Base-by-base conservation (phyloP, 1,140 invertebrate species). In the Bactericera cockerelli region DNA sequence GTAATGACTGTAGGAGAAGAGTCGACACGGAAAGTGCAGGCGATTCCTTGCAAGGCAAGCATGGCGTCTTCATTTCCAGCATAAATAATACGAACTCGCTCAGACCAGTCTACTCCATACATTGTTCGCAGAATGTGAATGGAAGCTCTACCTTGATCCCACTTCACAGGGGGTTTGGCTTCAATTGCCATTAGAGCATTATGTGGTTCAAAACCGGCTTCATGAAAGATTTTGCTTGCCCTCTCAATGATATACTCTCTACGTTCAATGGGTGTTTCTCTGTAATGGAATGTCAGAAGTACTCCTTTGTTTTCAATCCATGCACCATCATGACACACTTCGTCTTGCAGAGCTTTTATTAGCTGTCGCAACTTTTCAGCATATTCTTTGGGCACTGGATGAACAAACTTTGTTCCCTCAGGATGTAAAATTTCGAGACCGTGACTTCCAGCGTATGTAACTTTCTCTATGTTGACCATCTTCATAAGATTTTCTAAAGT, bases 261-360 rank as follows among this genome's bases (percentile, higher is more conserved):
- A 60, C 80, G 69, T 42, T 81, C 74, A 56, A 76, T 65, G 1
- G 86, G 86, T 0, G 86, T 85, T 71, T 92, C 88, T 2, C 89
- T 79, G 72, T 87, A 93, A 69, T 93, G 89, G 75, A 88, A 92
- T 1, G 89, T 91, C 25, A 93, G 71, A 0, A 91, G 68, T 0
- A 87, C 84, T 6, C 88, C 89, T 71, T 93, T 93, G 68, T 92
- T 90, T 68, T 93, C 89, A 1, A 93, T 87, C 89, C 89, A 93
- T 1, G 89, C 89, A 21, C 89, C 89, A 63, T 92, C 85, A 61
- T 75, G 80, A 67, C 88, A 91, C 3, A 90, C 84, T 70, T 86
- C 83, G 67, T 91, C 87, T 69, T 90, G 86, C 26, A 93, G 72
- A 1, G 81, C 77, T 67, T 88, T 84, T 63, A 90, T 79, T 14